Evolutionary conservation across 2,113 vertebrate species (phyloP).

Genomic region (Sula dactylatra): DNA sequence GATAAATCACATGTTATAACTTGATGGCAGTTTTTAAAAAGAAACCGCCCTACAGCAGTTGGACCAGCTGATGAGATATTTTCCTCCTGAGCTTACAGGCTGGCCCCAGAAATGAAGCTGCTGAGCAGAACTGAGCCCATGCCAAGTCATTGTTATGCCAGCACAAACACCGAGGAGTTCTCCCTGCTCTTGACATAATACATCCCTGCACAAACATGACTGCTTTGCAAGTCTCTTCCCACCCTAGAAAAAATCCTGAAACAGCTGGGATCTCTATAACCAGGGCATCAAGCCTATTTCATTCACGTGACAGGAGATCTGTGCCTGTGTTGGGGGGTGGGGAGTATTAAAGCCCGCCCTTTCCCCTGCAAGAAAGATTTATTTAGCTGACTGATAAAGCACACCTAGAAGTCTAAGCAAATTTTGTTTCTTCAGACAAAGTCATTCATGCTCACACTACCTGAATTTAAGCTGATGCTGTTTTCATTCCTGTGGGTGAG

Average conservation of each 20-base stretch:
- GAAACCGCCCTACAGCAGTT: constrained; percentile 14
- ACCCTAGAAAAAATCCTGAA: background rate
- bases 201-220: background rate
- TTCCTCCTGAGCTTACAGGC: background rate
- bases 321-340: background rate
- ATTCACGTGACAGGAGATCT: background rate
- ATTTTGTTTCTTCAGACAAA: background rate
- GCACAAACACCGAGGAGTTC: background rate
- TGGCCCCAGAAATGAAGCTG: constrained; percentile 15
- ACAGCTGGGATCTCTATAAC: background rate
- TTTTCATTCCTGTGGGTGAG: background rate
- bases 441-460: background rate
- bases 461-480: background rate
- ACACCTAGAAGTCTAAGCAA: background rate
- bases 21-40: constrained; percentile 30
- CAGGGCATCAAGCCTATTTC: background rate
- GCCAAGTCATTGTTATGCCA: constrained; percentile 37
- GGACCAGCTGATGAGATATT: constrained; percentile 10
- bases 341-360: background rate
- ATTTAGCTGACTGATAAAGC: background rate
- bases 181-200: background rate
- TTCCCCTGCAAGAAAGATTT: background rate
- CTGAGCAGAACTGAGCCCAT: background rate
- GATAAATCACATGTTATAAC: constrained; percentile 34
- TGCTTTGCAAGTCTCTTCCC: background rate